These are phyloP conservation scores for Neostethus bicornis DNA, from an alignment of 2,797 vertebrate genomes.

Conservation along the genomic window DNA sequence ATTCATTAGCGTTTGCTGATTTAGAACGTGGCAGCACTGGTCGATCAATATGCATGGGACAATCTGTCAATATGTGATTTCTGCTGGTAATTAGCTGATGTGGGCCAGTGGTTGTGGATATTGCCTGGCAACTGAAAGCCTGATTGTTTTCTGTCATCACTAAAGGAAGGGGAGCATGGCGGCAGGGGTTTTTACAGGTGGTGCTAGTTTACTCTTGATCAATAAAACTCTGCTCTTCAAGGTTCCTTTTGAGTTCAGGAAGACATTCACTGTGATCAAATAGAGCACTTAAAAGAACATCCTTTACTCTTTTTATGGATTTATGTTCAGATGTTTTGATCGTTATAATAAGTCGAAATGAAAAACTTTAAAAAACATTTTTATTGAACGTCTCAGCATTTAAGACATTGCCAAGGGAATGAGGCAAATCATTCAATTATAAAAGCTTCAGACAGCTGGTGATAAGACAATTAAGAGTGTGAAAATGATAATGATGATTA, in stretches of 20 bases:
- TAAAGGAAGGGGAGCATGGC: slow-evolving; percentile 48
- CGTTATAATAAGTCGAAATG: slow-evolving; percentile 24
- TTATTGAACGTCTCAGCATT: slow-evolving; percentile 58
- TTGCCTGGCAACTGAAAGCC: slow-evolving; percentile 80
- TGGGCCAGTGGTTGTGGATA: slow-evolving; percentile 79
- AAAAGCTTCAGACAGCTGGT: slow-evolving; percentile 82
- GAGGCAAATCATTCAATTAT: slow-evolving; percentile 83
- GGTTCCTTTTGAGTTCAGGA: slow-evolving; percentile 62
- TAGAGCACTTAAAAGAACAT: background rate
- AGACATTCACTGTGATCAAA: slow-evolving; percentile 48
- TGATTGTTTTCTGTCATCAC: slow-evolving; percentile 76
- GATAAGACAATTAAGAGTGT: slow-evolving; percentile 81
- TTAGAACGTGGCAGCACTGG: slow-evolving; percentile 75
- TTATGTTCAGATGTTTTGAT: slow-evolving; percentile 11
- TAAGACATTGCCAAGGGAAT: slow-evolving; percentile 73
- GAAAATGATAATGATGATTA: slow-evolving; percentile 84
- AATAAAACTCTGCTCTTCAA: slow-evolving; percentile 56
- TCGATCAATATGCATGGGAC: slow-evolving; percentile 79
- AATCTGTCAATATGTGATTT: slow-evolving; percentile 82
- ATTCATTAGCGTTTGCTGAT: slow-evolving; percentile 81
- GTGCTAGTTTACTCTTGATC: slow-evolving; percentile 65
- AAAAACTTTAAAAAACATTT: slow-evolving; percentile 50
- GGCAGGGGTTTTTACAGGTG: no score
- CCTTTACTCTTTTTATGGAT: slow-evolving; percentile 30
- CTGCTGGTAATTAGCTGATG: slow-evolving; percentile 83